These are phyloP conservation scores for Dinothrombium tinctorium DNA, from an alignment of 1,140 invertebrate genomes.

Conservation along the genomic window DNA sequence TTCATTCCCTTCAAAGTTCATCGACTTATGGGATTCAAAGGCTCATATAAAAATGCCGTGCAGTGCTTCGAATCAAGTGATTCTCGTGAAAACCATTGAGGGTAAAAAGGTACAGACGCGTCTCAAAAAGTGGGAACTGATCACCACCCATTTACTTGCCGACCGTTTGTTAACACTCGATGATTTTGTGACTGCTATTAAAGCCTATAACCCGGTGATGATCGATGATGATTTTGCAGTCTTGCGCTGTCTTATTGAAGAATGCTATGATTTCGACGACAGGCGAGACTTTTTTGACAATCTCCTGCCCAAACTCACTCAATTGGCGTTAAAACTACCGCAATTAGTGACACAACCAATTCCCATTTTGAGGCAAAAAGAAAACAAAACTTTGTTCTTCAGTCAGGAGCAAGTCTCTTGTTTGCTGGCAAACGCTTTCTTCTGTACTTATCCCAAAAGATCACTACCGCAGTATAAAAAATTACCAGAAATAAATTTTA, in stretches of 20 bases:
- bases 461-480: background rate
- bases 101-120: too few relatives aligned
- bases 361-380: conserved; percentile 41
- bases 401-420: conserved; percentile 65
- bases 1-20: too few relatives aligned
- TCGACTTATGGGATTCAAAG: too few relatives aligned
- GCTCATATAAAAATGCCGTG: too few relatives aligned
- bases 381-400: conserved; percentile 33
- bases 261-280: conserved; percentile 44
- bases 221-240: conserved; percentile 2
- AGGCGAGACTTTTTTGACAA: conserved; percentile 42
- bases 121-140: too few relatives aligned
- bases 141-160: too few relatives aligned
- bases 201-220: conserved; percentile 7
- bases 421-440: conserved; percentile 18
- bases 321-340: conserved; percentile 50
- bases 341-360: conserved; percentile 46
- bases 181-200: conserved; percentile 12
- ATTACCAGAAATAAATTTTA: background rate
- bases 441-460: background rate
- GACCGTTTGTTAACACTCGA: background rate
- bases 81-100: too few relatives aligned
- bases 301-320: conserved; percentile 47
- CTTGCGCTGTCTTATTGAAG: conserved; percentile 16
- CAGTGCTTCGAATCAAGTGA: too few relatives aligned